These are phyloP conservation scores for Heliconius nattereri DNA, from an alignment of 1,140 invertebrate species.

Conservation along the genomic window DNA sequence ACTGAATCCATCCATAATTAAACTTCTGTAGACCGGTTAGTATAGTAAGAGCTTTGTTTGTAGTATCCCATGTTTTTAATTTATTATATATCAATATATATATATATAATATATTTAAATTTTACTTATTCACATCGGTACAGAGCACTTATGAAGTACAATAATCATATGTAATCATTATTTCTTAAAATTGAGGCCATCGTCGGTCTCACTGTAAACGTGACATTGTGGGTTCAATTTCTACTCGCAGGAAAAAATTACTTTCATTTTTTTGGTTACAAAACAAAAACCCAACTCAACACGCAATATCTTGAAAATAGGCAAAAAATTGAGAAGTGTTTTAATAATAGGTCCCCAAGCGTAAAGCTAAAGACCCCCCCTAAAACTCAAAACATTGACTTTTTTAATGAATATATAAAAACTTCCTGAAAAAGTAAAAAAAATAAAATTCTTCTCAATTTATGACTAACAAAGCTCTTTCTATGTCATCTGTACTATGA, in stretches of 20 bases:
- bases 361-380: too few relatives aligned
- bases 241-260: too few relatives aligned
- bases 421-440: not conserved
- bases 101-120: too few relatives aligned
- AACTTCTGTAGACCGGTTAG: conserved; percentile 45
- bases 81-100: not conserved
- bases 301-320: too few relatives aligned
- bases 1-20: conserved; percentile 66
- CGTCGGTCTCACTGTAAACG: too few relatives aligned
- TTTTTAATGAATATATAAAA: not conserved
- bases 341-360: too few relatives aligned
- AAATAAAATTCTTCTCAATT: not conserved
- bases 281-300: too few relatives aligned
- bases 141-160: not conserved
- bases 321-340: too few relatives aligned
- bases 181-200: not conserved
- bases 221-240: too few relatives aligned
- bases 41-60: not conserved
- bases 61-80: not conserved
- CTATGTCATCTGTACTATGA: conserved; percentile 27
- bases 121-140: not conserved
- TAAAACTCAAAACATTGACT: not conserved
- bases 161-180: not conserved
- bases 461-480: not conserved
- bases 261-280: too few relatives aligned